Evolutionary conservation across 2,888 invertebrate species (phyloP).

Genomic region (Tuta absoluta): DNA sequence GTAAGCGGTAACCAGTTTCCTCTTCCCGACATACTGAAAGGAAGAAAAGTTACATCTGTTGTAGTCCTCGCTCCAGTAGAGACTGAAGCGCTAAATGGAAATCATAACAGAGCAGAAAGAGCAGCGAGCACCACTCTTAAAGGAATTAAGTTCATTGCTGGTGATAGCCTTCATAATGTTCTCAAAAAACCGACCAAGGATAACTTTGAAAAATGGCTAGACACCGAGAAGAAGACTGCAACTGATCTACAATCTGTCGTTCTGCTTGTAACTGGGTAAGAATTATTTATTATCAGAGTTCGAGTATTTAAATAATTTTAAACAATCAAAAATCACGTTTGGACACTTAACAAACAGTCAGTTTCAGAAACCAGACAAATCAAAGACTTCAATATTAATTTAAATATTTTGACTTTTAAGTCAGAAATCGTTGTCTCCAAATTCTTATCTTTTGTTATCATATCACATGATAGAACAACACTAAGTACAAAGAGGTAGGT

Average conservation of each 20-base stretch:
- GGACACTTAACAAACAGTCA: too few relatives aligned
- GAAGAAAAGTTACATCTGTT: conserved; percentile 90
- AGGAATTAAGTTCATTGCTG: conserved; percentile 87
- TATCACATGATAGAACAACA: too few relatives aligned
- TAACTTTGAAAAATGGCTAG: conserved; percentile 90
- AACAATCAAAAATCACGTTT: not conserved
- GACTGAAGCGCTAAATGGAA: conserved; percentile 81
- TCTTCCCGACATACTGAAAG: conserved; percentile 88
- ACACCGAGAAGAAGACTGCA: conserved; percentile 87
- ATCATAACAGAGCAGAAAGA: conserved; percentile 78
- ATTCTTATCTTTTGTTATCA: too few relatives aligned
- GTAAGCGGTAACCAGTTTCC: conserved; percentile 93
- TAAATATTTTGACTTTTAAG: too few relatives aligned
- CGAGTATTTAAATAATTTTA: not conserved
- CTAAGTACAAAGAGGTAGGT: not conserved
- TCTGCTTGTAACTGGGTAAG: conserved; percentile 90
- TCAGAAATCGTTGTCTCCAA: too few relatives aligned
- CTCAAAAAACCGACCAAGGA: conserved; percentile 88
- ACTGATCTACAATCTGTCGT: conserved; percentile 90
- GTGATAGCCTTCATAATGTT: conserved; percentile 87
- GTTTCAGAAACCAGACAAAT: too few relatives aligned
- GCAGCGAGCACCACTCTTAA: conserved; percentile 81
- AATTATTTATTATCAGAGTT: conserved; percentile 28
- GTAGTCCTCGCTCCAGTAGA: conserved; percentile 92
- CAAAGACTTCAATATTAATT: too few relatives aligned